Base-by-base conservation (phyloP, 30 jellyfish, hydroid and myxozoan species). In the Turritopsis rubra region DNA sequence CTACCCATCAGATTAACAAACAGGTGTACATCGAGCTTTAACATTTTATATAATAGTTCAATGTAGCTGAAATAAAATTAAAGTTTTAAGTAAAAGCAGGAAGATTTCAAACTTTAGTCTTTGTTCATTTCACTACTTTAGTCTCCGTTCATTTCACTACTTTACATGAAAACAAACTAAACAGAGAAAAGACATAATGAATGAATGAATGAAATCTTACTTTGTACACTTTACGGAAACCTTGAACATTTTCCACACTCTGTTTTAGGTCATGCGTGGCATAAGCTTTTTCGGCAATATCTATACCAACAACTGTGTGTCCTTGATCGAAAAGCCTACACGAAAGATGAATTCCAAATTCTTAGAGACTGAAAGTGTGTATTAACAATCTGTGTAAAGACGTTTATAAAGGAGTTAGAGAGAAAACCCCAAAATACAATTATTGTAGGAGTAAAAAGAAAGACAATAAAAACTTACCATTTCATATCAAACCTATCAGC, bases 281-380 rank as follows among this genome's bases (percentile, higher is more conserved):
- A 68, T n/a, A 68, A 68, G 77, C 77, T 68, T 23, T 68, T 68
- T 23, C 77, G 77, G 30, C 30, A 68, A 68, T 23, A n/a, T 68
- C 77, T 0, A 27, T 27, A 8, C 77, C 77, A 68, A 68, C 30
- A 27, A 68, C 77, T n/a, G 77, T 68, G 77, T 68, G 77, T 7
- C 77, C 77, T n/a, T 27, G 77, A 68, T 68, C 77, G 28, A 7
- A 22, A n/a, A 68, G 30, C 77, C 77, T 68, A 23, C 0, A 60
- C 19, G 21, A 23, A 0, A 23, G 21, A 60, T 0, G 21, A 21
- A 60, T 60, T 60, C 73, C 22, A 23, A 21, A 60, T 60, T 18
- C 73, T n/a, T n/a, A n/a, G n/a, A n/a, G n/a, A n/a, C n/a, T n/a
- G n/a, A n/a, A n/a, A n/a, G n/a, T n/a, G n/a, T n/a, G n/a, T n/a